Evolutionary conservation across 2,113 vertebrate genomes (phyloP).

Genomic region (Tachycineta bicolor): DNA sequence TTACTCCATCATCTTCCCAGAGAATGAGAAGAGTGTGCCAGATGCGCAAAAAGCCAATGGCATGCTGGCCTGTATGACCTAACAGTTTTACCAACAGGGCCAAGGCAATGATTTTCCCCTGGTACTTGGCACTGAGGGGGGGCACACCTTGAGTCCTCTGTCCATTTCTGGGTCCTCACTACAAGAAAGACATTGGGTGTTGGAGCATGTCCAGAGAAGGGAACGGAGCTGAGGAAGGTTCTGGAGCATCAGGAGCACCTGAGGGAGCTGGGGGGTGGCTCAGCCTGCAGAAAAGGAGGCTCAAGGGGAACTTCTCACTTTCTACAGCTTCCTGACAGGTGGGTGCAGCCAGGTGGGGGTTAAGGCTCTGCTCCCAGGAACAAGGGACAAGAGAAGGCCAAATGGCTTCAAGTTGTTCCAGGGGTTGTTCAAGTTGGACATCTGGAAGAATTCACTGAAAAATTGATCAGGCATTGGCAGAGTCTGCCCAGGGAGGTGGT

Average conservation of each 20-base stretch:
- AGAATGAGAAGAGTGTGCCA: neutral
- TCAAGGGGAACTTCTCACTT: neutral
- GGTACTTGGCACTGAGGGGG: no score
- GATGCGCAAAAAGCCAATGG: neutral
- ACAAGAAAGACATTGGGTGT: neutral
- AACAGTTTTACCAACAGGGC: neutral
- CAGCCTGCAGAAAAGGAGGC: neutral
- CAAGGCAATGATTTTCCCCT: neutral
- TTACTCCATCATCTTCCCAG: neutral
- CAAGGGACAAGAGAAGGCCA: neutral
- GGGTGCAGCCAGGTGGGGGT: neutral
- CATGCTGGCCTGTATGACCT: neutral
- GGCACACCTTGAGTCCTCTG: neutral
- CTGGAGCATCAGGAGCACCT: neutral
- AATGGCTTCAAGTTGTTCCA: neutral
- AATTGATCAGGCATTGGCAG: neutral
- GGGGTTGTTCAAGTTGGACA: neutral
- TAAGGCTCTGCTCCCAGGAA: rapidly evolving
- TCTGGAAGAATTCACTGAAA: neutral
- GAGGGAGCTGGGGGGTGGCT: neutral
- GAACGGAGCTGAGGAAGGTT: rapidly evolving
- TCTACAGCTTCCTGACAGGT: neutral
- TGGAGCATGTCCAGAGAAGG: neutral
- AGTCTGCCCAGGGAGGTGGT: neutral
- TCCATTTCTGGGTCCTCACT: neutral